Evolutionary conservation across 2,113 vertebrate species (phyloP), one percentile per base, ranked within the genome.

Genomic region (Cromileptes altivelis): DNA sequence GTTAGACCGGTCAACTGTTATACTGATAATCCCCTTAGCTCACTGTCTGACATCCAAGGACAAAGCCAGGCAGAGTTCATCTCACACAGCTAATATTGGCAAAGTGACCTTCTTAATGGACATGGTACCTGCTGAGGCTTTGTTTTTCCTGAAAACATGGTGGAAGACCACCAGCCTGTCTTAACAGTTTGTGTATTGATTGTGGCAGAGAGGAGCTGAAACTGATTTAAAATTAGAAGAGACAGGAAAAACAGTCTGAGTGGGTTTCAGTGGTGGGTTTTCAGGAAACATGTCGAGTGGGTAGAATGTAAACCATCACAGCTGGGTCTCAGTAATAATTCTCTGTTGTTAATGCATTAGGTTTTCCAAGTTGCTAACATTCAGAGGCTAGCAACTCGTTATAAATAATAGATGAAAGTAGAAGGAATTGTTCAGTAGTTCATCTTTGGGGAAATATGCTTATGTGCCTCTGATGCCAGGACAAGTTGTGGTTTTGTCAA

Each of bases 21-120:
- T 70, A 86, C 72, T 89, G 84, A 86, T 91, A 90, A 94, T 92
- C 90, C 82, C 75, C 84, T 90, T 90, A 92, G 82, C 86, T 84
- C 84, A 21, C 73, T 80, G 88, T 89, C 88, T 90, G 85, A 89
- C 78, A 73, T 76, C 77, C 82, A 82, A 88, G 91, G 92, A 89
- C 88, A 75, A 90, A 92, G 85, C 85, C 69, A 60, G 57, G 72
- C 84, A 73, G 80, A 77, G 69, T 86, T 86, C 60, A 82, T 85
- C 76, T 88, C 73, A 42, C 75, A 40, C 85, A 61, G 85, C 82
- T 89, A 85, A 90, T 88, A 78, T 85, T 64, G 76, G 82, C 87
- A 91, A 87, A 83, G 89, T 89, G 67, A 89, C 86, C 88, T 88
- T 79, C 60, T 80, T 74, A 70, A 58, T 80, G 62, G 40, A 62